These are phyloP conservation scores for Neoaliturus tenellus DNA, from an alignment of 2,888 invertebrate species.

Conservation along the genomic window DNA sequence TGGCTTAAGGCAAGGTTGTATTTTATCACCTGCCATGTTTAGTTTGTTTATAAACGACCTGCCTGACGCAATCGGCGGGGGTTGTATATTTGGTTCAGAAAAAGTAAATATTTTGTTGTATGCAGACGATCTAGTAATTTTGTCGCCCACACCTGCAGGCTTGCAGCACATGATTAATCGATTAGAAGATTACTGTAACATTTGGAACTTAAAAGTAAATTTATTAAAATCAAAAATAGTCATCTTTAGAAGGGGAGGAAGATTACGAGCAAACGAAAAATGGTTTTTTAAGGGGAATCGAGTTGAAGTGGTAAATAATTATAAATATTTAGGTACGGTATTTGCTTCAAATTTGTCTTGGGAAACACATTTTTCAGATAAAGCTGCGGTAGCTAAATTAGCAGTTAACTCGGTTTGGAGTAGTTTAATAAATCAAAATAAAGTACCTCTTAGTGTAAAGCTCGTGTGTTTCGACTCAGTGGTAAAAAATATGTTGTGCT, in stretches of 20 bases:
- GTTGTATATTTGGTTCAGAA: conserved; percentile 45
- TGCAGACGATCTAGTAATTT: conserved; percentile 62
- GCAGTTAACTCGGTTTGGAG: conserved; percentile 30
- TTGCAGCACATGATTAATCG: conserved; percentile 58
- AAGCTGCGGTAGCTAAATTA: background rate
- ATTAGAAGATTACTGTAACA: conserved; percentile 58
- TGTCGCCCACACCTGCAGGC: conserved; percentile 54
- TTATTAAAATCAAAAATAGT: conserved; percentile 64
- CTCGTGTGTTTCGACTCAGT: conserved; percentile 38
- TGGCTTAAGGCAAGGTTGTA: too few species aligned
- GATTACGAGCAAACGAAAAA: background rate
- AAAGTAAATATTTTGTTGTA: conserved; percentile 57
- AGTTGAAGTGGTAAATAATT: background rate
- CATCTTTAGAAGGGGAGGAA: conserved; percentile 56
- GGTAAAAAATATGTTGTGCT: conserved; percentile 49
- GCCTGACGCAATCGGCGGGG: conserved; percentile 49
- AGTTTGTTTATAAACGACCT: conserved; percentile 57
- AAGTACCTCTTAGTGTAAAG: background rate
- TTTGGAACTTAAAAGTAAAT: conserved; percentile 60
- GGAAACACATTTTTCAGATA: background rate
- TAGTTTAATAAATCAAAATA: conserved; percentile 5
- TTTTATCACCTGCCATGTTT: too few species aligned
- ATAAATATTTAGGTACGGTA: conserved; percentile 28
- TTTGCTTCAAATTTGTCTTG: background rate
- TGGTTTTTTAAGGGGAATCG: conserved; percentile 10